phyloP scores from a whole-genome alignment of 2,797 vertebrate species.

The Notamacropus eugenii region DNA sequence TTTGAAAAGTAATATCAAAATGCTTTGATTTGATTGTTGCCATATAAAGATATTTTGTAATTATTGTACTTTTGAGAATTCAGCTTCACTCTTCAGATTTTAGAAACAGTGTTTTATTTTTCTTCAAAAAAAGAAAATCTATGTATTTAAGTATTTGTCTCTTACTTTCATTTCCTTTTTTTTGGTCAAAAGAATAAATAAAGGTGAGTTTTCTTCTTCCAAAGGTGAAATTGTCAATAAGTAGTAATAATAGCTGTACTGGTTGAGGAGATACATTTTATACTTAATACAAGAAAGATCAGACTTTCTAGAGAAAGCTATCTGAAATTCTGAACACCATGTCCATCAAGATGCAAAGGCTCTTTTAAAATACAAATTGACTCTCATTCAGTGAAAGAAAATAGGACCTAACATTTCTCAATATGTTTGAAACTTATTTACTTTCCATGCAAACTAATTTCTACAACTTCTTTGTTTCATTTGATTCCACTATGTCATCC shows the following conservation, averaged over 20 bases:
- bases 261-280: background rate
- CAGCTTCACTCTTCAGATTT: slow-evolving; percentile 1
- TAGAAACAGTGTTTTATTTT: background rate
- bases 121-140: background rate
- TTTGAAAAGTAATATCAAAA: slow-evolving; percentile 25
- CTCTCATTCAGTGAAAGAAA: background rate
- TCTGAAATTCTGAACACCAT: background rate
- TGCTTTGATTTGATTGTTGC: background rate
- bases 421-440: background rate
- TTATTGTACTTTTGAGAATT: slow-evolving; percentile 14
- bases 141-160: background rate
- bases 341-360: background rate
- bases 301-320: background rate
- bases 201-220: background rate
- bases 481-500: background rate
- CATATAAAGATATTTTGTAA: background rate
- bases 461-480: background rate
- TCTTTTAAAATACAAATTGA: background rate
- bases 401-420: background rate
- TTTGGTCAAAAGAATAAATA: slow-evolving; percentile 24
- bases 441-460: background rate
- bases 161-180: slow-evolving; percentile 41
- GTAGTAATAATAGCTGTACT: background rate
- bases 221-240: background rate
- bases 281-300: background rate